These are phyloP conservation scores for Apteryx mantelli DNA, from an alignment of 2,113 vertebrate genomes.

Conservation along the genomic window DNA sequence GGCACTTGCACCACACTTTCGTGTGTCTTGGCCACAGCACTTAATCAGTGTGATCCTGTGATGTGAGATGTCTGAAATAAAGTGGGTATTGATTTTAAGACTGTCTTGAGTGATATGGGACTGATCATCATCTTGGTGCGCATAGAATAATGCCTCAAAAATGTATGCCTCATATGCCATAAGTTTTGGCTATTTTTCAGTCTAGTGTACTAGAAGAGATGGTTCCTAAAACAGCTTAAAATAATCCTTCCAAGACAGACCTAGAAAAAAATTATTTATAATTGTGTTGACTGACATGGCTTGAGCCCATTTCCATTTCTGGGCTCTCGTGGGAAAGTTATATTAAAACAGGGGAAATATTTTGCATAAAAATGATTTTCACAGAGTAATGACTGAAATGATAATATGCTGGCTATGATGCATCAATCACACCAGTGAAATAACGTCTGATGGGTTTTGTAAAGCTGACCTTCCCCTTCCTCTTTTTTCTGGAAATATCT, in stretches of 20 bases:
- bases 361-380: conserved; percentile 61
- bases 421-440: not conserved
- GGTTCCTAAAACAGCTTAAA: not conserved
- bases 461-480: not conserved
- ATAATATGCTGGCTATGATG: not conserved
- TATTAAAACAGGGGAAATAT: conserved; percentile 38
- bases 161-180: not conserved
- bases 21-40: not conserved
- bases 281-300: not conserved
- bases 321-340: conserved; percentile 22
- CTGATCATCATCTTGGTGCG: not conserved
- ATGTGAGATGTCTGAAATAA: not conserved
- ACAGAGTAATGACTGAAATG: conserved; percentile 6
- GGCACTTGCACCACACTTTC: not conserved
- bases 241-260: not conserved
- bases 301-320: conserved; percentile 13
- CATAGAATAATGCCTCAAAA: not conserved
- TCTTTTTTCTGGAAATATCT: not conserved
- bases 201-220: not conserved
- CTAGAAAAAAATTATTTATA: not conserved
- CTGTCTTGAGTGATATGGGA: not conserved
- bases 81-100: not conserved
- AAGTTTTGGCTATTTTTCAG: not conserved
- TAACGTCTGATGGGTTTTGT: not conserved
- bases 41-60: not conserved